phyloP scores from a whole-genome alignment of 2,888 invertebrate genomes.

The Boloria selene region DNA sequence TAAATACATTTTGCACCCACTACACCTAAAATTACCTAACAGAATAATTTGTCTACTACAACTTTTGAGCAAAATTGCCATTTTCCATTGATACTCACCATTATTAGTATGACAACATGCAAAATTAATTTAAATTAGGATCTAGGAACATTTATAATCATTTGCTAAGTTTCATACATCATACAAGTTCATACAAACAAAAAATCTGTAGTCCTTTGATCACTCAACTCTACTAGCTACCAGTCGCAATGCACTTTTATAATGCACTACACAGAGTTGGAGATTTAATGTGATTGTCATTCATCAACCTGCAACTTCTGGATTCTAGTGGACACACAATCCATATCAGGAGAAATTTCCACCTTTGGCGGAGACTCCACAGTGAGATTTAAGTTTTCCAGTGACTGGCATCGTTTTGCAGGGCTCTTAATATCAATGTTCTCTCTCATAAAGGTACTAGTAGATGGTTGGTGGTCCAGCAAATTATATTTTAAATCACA shows the following conservation, averaged over 20 bases:
- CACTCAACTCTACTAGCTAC: constrained; percentile 55
- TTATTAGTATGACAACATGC: constrained; percentile 50
- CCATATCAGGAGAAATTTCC: constrained; percentile 80
- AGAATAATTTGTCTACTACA: constrained; percentile 15
- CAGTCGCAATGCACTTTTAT: constrained; percentile 43
- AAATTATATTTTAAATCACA: constrained; percentile 63
- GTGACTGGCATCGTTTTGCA: constrained; percentile 83
- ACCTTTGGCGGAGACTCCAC: constrained; percentile 61
- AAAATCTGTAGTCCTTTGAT: constrained; percentile 60
- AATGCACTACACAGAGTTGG: constrained; percentile 19
- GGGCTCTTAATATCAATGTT: constrained; percentile 59
- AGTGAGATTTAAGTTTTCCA: constrained; percentile 80
- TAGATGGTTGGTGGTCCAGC: constrained; percentile 62
- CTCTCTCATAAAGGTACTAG: constrained; percentile 58
- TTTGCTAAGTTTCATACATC: constrained; percentile 53
- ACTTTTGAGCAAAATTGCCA: constrained; percentile 42
- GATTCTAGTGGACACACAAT: constrained; percentile 84
- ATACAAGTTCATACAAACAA: constrained; percentile 69
- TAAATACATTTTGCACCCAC: constrained; percentile 38
- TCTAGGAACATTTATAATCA: constrained; percentile 69
- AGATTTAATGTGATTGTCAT: constrained; percentile 56
- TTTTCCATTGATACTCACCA: constrained; percentile 42
- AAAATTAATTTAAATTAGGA: constrained; percentile 57
- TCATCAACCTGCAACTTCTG: constrained; percentile 84
- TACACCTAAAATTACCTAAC: constrained; percentile 15